Base-by-base conservation (phyloP, 2,797 vertebrate genomes). In the Acanthurus leucopareius region DNA sequence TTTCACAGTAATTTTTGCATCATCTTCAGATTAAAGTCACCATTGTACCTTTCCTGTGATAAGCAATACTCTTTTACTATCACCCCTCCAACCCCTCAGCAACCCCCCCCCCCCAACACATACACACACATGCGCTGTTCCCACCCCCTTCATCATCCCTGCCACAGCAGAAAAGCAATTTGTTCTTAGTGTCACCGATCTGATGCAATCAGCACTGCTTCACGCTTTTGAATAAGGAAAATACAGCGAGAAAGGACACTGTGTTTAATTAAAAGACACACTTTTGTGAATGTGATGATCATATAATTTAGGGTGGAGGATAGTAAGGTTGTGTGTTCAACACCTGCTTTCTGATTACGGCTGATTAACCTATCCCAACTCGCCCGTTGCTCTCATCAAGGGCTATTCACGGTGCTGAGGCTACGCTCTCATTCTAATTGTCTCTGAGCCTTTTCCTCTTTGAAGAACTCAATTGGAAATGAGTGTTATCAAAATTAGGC, bases 141-240 rank as follows among this genome's bases (percentile, higher is more conserved):
- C 87, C 80, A 77, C 81, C 83, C 87, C 79, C 82, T 79, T 83
- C 84, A 84, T 90, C 84, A 76, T 89, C 85, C 61, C 69, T 77
- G 74, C 73, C 73, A 79, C 74, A 40, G 87, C 90, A 87, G 86
- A 92, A 92, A 94, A 93, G 89, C 90, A 91, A 90, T 94, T 93
- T 94, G 89, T 91, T 94, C 89, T 88, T 15, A 69, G 88, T 92
- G 89, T 90, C 84, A 89, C 32, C 85, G 93, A 94, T 93, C 91
- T 84, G 88, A 93, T 83, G 87, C 89, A 92, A 92, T 94, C 91
- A 92, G 91, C 69, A 69, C 80, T 84, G 91, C 91, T 92, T 92
- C 92, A 93, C 64, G 83, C 88, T 87, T 78, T 74, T 88, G 82
- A 86, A 87, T 77, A 73, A 90, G 80, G 86, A 78, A 79, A 77